Base-by-base conservation (phyloP, 2,888 invertebrate genomes). In the Spicauda simplicius region DNA sequence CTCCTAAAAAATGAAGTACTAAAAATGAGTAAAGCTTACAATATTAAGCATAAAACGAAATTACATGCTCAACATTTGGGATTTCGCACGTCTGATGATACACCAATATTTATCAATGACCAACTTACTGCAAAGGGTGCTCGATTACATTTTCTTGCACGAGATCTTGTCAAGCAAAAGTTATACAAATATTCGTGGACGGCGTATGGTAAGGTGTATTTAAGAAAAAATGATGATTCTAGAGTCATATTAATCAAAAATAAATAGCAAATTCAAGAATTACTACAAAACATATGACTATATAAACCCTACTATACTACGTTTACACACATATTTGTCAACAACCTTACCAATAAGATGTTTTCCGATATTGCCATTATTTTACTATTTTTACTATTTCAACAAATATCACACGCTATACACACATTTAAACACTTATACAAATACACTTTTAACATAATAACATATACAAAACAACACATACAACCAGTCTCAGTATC, bases 71-170 rank as follows among this genome's bases (percentile, higher is more conserved):
- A 52, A 3, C 52, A 52, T 11, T 10, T 52, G 11, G 14, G 41
- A 41, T 41, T 41, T 41, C 41, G 41, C 14, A 41, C 41, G 41
- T 41, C 41, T 41, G 41, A 41, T 3, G 41, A 41, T 14, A 41
- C 41, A 2, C 41, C 14, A 11, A 52, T 52, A 52, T 52, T 52
- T 52, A 19, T 52, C 11, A 52, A 18, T 20, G 19, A 52, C 18
- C 52, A 52, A 52, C 19, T 52, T 52, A 52, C 19, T 19, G 19
- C 52, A 12, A 52, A 52, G 12, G 52, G 19, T 11, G 52, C 52
- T 19, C 52, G 52, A 8, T 11, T 52, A 19, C 19, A 52, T 52
- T 52, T 52, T 11, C 19, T 52, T 12, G 19, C 19, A 19, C 18
- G 52, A 8, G 19, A 19, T 19, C 52, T 52, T 19, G 4, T 52